These are phyloP conservation scores for Anolis apletophallus DNA, from an alignment of 2,797 vertebrate genomes.

Conservation along the genomic window DNA sequence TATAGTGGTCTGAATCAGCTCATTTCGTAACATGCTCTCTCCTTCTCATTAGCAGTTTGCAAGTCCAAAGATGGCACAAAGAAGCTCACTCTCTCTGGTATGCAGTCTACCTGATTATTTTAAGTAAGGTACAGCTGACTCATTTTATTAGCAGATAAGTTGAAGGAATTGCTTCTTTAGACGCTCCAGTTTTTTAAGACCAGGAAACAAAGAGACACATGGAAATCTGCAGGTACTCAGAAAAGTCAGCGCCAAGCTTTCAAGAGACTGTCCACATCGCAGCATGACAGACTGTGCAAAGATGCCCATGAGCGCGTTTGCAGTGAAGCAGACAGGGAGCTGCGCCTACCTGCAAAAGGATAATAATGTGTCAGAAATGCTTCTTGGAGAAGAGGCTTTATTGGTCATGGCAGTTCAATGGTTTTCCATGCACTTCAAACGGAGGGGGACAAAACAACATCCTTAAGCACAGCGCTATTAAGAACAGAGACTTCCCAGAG, in stretches of 20 bases:
- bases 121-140: slow-evolving; percentile 32
- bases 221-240: slow-evolving; percentile 46
- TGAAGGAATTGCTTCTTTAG: slow-evolving; percentile 42
- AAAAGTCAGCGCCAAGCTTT: slow-evolving; percentile 51
- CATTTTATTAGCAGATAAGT: slow-evolving; percentile 34
- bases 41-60: not conserved
- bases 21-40: not conserved
- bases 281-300: slow-evolving; percentile 23
- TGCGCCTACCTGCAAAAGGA: slow-evolving; percentile 34
- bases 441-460: not conserved
- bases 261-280: slow-evolving; percentile 44
- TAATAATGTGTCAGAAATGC: slow-evolving; percentile 18
- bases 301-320: slow-evolving; percentile 34
- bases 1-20: not conserved
- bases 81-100: not conserved
- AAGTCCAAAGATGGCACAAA: not conserved
- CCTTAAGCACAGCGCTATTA: not conserved
- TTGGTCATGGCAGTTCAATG: slow-evolving; percentile 24
- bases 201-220: not conserved
- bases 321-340: slow-evolving; percentile 23
- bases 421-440: slow-evolving; percentile 7
- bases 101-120: not conserved
- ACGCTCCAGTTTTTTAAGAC: slow-evolving; percentile 31
- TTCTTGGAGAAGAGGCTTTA: slow-evolving; percentile 40
- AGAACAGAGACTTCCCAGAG: slow-evolving; percentile 13